Evolutionary conservation across 2,113 vertebrate species (phyloP).

Genomic region (Panurus biarmicus): DNA sequence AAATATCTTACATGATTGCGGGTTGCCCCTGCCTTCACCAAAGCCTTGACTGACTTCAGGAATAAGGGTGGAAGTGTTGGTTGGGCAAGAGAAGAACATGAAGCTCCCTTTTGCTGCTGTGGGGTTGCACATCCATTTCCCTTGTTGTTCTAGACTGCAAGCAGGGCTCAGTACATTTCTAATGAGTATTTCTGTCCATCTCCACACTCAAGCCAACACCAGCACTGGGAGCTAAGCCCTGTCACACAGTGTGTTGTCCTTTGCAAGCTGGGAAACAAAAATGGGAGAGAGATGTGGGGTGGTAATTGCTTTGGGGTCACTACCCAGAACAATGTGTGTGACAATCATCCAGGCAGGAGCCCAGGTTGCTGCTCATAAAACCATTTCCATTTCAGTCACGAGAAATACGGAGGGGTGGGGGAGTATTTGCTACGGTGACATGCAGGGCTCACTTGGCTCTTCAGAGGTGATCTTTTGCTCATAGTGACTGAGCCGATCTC

Average conservation of each 20-base stretch:
- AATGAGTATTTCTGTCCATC: not conserved
- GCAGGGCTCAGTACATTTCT: not conserved
- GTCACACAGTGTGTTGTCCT: not conserved
- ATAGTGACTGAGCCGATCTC: fast-evolving
- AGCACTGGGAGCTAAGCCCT: not conserved
- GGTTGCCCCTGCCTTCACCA: not conserved
- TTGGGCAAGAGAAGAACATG: not conserved
- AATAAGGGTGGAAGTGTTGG: not conserved
- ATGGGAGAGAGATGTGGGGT: fast-evolving
- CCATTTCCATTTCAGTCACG: not conserved
- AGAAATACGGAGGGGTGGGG: not conserved
- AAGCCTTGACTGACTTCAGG: not conserved
- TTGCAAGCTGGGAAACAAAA: not conserved
- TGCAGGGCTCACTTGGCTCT: not conserved
- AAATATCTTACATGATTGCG: constrained; percentile 13
- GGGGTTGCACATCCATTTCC: not conserved
- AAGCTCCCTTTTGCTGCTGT: not conserved
- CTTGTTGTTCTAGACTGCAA: not conserved
- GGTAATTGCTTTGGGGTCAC: not conserved
- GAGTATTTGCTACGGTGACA: not conserved
- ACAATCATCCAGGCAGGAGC: not conserved
- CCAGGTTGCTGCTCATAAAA: not conserved
- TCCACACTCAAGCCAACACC: not conserved
- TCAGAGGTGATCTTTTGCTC: not conserved
- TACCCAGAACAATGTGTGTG: not conserved